phyloP scores from a whole-genome alignment of 1,140 invertebrate genomes.

The Hyposmocoma kahamanoa region DNA sequence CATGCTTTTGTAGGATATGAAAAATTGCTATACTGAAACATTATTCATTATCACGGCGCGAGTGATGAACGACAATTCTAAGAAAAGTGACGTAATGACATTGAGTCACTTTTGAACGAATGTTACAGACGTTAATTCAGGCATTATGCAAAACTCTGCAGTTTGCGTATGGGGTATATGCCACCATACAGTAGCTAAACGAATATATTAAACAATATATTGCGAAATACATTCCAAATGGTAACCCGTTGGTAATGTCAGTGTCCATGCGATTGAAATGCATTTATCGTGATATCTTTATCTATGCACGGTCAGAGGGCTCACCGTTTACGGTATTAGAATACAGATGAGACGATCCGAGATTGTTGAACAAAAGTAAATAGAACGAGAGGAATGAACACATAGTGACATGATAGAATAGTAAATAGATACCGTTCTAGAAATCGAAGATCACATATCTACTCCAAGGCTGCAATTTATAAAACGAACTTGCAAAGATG shows the following conservation, averaged over 20 bases:
- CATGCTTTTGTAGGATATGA: too few relatives aligned
- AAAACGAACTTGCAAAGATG: too few relatives aligned
- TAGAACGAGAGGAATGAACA: not conserved
- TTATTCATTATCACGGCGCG: constrained; percentile 34
- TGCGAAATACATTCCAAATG: constrained; percentile 25
- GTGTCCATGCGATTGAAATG: constrained; percentile 25
- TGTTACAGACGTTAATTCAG: constrained; percentile 16
- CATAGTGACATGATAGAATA: too few relatives aligned
- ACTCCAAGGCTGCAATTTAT: too few relatives aligned
- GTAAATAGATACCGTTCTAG: not conserved
- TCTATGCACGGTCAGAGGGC: constrained; percentile 22
- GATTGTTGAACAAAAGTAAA: not conserved
- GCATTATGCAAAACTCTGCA: constrained; percentile 9
- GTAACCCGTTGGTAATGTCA: constrained; percentile 30
- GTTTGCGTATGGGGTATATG: constrained; percentile 15
- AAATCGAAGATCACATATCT: not conserved
- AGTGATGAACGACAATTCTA: constrained; percentile 40
- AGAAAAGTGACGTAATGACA: constrained; percentile 38
- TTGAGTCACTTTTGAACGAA: constrained; percentile 46
- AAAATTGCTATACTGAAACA: constrained; percentile 19
- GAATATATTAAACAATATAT: constrained; percentile 17
- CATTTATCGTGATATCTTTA: constrained; percentile 29
- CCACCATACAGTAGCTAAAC: constrained; percentile 10
- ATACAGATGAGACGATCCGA: constrained; percentile 16
- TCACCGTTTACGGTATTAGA: constrained; percentile 11